Evolutionary conservation across 2,797 vertebrate species (phyloP), one percentile per base, ranked within the genome.

Genomic region (Pachyuromys duprasi): DNA sequence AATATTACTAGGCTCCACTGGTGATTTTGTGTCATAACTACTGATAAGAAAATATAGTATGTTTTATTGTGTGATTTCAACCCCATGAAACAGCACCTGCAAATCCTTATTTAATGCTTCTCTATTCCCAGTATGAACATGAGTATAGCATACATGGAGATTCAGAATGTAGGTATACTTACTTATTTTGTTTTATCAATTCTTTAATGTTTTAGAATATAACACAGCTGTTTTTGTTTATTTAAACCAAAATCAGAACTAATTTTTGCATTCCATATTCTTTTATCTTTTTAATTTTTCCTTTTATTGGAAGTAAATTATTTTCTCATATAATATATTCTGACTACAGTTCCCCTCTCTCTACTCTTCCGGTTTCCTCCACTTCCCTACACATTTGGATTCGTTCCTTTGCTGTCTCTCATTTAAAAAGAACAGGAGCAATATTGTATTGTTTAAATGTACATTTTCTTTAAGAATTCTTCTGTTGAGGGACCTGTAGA

Each of bases 71-170:
- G 74, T 94, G 88, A 92, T 89, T 87, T 94, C 55, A 92, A 67
- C 45, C 87, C 90, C 84, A 33, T 76, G 90, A 96, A 88, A 95
- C 55, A 95, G 93, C 89, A 97, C 90, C 79, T 96, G 79, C 28
- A 57, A 78, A 81, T 63, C 20, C 42, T 92, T 95, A 96, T 92
- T 94, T 92, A 94, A 84, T 79, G 67, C 9, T 89, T 78, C 39
- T 94, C 28, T 94, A 62, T 90, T 90, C n/a, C 39, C 45, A 76
- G 83, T 92, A 91, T 63, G 69, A 95, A 79, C 57, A 79, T 63
- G 80, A 67, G 74, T 69, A 28, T 45, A 81, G 6, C 55, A 88
- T 94, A 81, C n/a, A 86, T 45, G 24, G 31, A 8, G 72, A 90
- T 92, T 92, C 45, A 88, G 62, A 39, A 28, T 81, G 31, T 78